Conservation (phyloP, 92 coral and sea anemone species). For the Epizoanthus stellaris region DNA sequence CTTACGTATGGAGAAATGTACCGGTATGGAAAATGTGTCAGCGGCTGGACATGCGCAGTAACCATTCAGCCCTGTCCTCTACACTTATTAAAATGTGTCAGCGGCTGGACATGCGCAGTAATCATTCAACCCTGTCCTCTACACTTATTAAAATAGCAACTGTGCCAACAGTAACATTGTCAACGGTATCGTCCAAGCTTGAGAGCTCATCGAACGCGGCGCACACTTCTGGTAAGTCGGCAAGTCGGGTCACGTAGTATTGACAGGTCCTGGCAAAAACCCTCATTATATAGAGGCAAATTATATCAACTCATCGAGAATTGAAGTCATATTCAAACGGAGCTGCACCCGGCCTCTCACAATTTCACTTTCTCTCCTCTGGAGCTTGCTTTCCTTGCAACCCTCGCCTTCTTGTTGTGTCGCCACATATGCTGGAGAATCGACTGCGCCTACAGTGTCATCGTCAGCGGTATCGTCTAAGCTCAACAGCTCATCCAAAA, state of each 20-base stretch:
- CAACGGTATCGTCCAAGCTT: neutral
- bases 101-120: too few species aligned
- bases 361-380: constrained; percentile 1
- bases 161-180: neutral
- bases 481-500: constrained; percentile 24
- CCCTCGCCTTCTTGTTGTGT: neutral
- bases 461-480: neutral
- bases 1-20: too few species aligned
- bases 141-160: neutral
- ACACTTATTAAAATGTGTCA: too few species aligned
- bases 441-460: neutral
- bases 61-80: too few species aligned
- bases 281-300: neutral
- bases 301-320: constrained; percentile 31
- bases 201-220: neutral
- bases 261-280: neutral
- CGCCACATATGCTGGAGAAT: neutral
- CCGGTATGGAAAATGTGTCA: too few species aligned
- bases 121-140: too few species aligned
- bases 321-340: constrained; percentile 26
- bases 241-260: neutral
- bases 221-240: neutral
- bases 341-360: constrained; percentile 16
- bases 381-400: neutral
- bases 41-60: too few species aligned